These are phyloP conservation scores for Tachystola acroxantha DNA, from an alignment of 2,888 invertebrate genomes.

Conservation along the genomic window DNA sequence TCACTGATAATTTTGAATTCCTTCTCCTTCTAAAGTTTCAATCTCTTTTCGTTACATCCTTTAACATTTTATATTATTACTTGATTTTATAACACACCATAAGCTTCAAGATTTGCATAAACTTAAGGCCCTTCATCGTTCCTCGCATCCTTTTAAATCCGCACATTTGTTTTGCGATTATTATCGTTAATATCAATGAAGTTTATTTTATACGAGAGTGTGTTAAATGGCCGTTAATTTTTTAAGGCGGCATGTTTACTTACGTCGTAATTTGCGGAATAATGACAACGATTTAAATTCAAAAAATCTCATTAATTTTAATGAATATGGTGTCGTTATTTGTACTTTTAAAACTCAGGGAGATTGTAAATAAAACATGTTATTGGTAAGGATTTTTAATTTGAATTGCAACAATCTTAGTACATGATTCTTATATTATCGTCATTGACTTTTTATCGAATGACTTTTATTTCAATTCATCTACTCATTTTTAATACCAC, in stretches of 20 bases:
- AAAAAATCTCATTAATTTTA: slow-evolving; percentile 1
- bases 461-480: too few relatives aligned
- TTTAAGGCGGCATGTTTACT: slow-evolving; percentile 8
- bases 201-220: slow-evolving; percentile 1
- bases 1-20: too few relatives aligned
- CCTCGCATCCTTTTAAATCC: slow-evolving; percentile 2
- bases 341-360: slow-evolving; percentile 2
- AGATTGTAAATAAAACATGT: background rate
- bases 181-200: slow-evolving; percentile 1
- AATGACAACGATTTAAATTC: background rate
- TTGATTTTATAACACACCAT: background rate
- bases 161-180: slow-evolving; percentile 7
- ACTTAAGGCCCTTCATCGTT: background rate
- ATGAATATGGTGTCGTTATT: slow-evolving; percentile 2
- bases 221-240: slow-evolving; percentile 1
- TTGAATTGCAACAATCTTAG: too few relatives aligned
- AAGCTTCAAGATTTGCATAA: background rate
- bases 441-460: too few relatives aligned
- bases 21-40: too few relatives aligned
- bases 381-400: too few relatives aligned
- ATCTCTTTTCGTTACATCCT: too few relatives aligned
- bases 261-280: slow-evolving; percentile 5
- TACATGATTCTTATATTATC: too few relatives aligned
- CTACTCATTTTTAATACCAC: too few relatives aligned
- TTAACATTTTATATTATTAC: too few relatives aligned